Evolutionary conservation across 2,797 vertebrate species (phyloP).

Genomic region (Bucorvus abyssinicus): DNA sequence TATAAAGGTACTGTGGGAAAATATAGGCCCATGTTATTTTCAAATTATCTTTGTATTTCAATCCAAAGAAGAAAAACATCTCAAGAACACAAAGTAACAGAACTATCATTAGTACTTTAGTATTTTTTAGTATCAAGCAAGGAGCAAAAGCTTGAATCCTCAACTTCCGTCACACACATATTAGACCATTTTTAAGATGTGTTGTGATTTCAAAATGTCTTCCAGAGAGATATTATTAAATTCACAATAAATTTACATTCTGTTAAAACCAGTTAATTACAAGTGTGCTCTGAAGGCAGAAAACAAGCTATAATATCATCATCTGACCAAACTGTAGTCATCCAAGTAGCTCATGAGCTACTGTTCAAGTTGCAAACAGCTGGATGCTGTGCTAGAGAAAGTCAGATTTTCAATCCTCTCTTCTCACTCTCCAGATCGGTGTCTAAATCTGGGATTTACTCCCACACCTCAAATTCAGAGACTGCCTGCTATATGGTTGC

Average conservation of each 20-base stretch:
- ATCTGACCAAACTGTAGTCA: conserved; percentile 32
- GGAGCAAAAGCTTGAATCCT: background rate
- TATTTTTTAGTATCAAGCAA: background rate
- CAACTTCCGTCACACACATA: background rate
- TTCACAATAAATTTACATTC: background rate
- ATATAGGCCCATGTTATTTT: background rate
- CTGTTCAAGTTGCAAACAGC: conserved; percentile 21
- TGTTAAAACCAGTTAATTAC: background rate
- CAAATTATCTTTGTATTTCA: background rate
- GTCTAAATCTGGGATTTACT: conserved; percentile 70
- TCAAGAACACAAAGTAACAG: background rate
- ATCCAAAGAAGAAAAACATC: background rate
- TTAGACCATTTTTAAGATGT: background rate
- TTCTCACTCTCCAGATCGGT: conserved; percentile 38
- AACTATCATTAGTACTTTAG: background rate
- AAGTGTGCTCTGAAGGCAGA: background rate
- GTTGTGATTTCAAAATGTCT: background rate
- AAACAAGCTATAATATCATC: background rate
- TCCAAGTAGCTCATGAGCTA: background rate
- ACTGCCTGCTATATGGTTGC: conserved; percentile 32
- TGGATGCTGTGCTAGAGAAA: conserved; percentile 41
- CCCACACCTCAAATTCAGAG: conserved; percentile 51
- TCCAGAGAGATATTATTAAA: background rate
- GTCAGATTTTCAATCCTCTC: conserved; percentile 53
- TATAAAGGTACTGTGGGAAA: background rate